Conservation (phyloP, 2,888 invertebrate species). For the Nipponacmea schrenckii region DNA sequence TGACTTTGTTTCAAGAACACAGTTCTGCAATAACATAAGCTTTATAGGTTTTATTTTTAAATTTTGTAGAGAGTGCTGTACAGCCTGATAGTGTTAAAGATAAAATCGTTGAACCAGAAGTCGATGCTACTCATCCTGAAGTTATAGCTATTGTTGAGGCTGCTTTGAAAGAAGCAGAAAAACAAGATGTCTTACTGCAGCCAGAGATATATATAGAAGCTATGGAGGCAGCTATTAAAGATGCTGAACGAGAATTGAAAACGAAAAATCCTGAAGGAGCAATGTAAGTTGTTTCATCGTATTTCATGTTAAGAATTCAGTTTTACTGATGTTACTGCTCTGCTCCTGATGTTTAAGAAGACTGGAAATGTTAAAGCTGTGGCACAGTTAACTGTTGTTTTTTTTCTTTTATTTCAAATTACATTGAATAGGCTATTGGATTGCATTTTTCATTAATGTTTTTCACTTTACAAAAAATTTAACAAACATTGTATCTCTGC, state of each 20-base stretch:
- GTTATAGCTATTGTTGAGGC: slow-evolving; percentile 61
- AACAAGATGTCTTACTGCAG: slow-evolving; percentile 46
- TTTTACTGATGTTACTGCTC: not conserved
- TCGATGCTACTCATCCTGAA: slow-evolving; percentile 64
- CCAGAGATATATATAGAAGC: slow-evolving; percentile 63
- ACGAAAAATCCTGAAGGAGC: slow-evolving; percentile 57
- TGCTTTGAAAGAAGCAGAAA: slow-evolving; percentile 59
- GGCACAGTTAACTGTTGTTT: not conserved
- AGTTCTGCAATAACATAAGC: too few species aligned
- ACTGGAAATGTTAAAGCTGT: not conserved
- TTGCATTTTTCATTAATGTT: too few species aligned
- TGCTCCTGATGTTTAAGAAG: not conserved
- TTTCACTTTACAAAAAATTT: too few species aligned
- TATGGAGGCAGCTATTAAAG: slow-evolving; percentile 59
- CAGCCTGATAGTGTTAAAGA: too few species aligned
- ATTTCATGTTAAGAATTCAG: not conserved
- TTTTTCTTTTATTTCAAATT: too few species aligned
- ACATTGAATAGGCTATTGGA: too few species aligned
- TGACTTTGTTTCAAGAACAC: too few species aligned
- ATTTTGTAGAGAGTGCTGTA: too few species aligned
- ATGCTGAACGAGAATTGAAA: slow-evolving; percentile 57
- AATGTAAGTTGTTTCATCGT: slow-evolving; percentile 45
- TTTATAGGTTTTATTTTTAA: too few species aligned
- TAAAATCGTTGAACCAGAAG: slow-evolving; percentile 36
- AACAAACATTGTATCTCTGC: too few species aligned